Evolutionary conservation across 2,113 vertebrate species (phyloP), one percentile per base, ranked within the genome.

Genomic region (Pachypanchax playfairii): DNA sequence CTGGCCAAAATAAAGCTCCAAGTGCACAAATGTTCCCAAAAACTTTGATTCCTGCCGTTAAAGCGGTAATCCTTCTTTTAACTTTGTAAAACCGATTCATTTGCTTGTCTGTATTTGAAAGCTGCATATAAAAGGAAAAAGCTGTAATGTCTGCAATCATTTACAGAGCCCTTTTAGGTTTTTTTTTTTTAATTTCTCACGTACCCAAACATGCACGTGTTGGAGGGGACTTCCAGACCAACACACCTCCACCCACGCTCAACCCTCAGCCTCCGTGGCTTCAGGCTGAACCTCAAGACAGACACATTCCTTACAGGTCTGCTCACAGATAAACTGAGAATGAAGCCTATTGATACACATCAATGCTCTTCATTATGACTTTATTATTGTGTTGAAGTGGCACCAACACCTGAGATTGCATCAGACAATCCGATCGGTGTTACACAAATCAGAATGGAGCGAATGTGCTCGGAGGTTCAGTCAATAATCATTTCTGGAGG

Each of bases 161-260:
- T 49, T 5, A 50, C 50, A 49, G 43, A 24, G 73, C 29, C 20
- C 33, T 17, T 35, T 49, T n/a, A n/a, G n/a, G n/a, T n/a, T n/a
- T n/a, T n/a, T n/a, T n/a, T n/a, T n/a, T n/a, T n/a, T n/a, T n/a
- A n/a, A n/a, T 69, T 58, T 71, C 52, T 58, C 59, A 46, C 56
- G 66, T 42, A 66, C 47, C 48, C 36, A 57, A 36, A 25, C 54
- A 65, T 13, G 63, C 60, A 64, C 43, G 41, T 29, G 50, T 15
- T n/a, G 1, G 10, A 41, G 87, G 87, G 88, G 79, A 89, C 78
- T 90, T 88, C 88, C 87, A 85, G 57, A 65, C 70, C 55, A 61
- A 60, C 66, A 78, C 80, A 77, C 75, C 73, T 76, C 82, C 71
- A 71, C 85, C 80, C 82, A 90, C 85, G 28, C 44, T 52, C 58